Percentiles rank a stretch among this genome's conserved stretches.
Evolutionary conservation across 1,140 invertebrate genomes (phyloP).

Genomic region (Drosophila navojoa): DNA sequence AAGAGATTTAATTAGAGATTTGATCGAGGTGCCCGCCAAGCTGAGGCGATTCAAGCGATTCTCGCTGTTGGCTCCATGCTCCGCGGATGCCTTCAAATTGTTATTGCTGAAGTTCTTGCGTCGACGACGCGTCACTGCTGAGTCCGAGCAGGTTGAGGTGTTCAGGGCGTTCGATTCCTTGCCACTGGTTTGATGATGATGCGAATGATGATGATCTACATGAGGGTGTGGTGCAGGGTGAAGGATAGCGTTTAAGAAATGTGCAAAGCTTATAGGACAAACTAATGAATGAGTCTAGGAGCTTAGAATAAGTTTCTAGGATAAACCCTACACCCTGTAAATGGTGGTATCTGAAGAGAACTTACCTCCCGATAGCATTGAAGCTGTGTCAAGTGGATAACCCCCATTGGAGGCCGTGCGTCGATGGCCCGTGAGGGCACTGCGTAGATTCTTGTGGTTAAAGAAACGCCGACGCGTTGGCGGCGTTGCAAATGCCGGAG

Average conservation of each 20-base stretch:
- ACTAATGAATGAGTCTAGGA: not conserved
- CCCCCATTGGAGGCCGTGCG: slow-evolving; percentile 81
- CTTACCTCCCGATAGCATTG: slow-evolving; percentile 75
- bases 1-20: slow-evolving; percentile 89
- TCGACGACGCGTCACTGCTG: slow-evolving; percentile 75
- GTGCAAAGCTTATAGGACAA: not conserved
- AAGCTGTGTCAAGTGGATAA: slow-evolving; percentile 76
- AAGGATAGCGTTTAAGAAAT: slow-evolving; percentile 3
- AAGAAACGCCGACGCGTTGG: slow-evolving; percentile 91
- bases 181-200: slow-evolving; percentile 38
- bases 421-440: slow-evolving; percentile 86
- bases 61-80: slow-evolving; percentile 70
- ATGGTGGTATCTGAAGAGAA: slow-evolving; percentile 13
- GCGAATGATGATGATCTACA: slow-evolving; percentile 13
- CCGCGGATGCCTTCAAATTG: slow-evolving; percentile 68
- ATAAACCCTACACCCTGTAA: slow-evolving; percentile 25
- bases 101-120: slow-evolving; percentile 77
- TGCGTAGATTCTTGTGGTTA: slow-evolving; percentile 90
- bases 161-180: slow-evolving; percentile 79
- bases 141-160: slow-evolving; percentile 82
- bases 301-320: slow-evolving; percentile 3
- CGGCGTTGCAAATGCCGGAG: slow-evolving; percentile 88
- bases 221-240: slow-evolving; percentile 16
- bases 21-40: slow-evolving; percentile 85
- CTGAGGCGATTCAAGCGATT: slow-evolving; percentile 79